Conservation (phyloP, 1,140 invertebrate genomes). For the Danaus plexippus region DNA sequence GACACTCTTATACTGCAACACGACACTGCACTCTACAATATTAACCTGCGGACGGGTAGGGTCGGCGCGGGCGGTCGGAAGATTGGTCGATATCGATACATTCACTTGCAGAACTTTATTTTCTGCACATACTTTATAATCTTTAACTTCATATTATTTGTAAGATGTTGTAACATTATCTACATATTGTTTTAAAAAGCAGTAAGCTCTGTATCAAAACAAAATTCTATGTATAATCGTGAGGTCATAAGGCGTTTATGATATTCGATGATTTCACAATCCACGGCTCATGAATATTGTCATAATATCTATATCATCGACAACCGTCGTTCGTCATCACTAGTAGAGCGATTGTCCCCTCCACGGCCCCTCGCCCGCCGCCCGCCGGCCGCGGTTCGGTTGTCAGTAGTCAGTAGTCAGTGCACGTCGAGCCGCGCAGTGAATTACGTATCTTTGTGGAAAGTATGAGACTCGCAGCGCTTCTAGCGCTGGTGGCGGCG, state of each 20-base stretch:
- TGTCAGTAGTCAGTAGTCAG: conserved; percentile 39
- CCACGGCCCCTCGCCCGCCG: conserved; percentile 5
- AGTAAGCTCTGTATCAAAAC: too few relatives aligned
- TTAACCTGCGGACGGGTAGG: conserved; percentile 39
- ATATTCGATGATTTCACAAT: too few relatives aligned
- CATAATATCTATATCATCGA: too few relatives aligned
- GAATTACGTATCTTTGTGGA: conserved; percentile 26
- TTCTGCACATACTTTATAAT: too few relatives aligned
- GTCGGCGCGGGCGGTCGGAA: conserved; percentile 10
- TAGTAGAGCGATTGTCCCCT: conserved; percentile 22
- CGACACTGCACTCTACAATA: conserved; percentile 35
- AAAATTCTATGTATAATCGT: too few relatives aligned
- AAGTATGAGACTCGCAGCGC: conserved; percentile 46
- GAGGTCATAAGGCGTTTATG: too few relatives aligned
- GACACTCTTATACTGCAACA: conserved; percentile 17
- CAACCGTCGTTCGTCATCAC: conserved; percentile 21
- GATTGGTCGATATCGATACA: conserved; percentile 30
- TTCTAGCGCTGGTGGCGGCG: conserved; percentile 47
- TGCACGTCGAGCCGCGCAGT: conserved; percentile 36
- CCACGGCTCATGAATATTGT: too few relatives aligned
- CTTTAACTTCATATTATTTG: too few relatives aligned
- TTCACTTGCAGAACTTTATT: conserved; percentile 4
- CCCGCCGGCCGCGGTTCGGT: conserved; percentile 21
- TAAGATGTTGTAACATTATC: too few relatives aligned
- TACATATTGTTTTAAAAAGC: too few relatives aligned